Evolutionary conservation across 1,140 invertebrate genomes (phyloP).

Genomic region (Pomacea maculata): DNA sequence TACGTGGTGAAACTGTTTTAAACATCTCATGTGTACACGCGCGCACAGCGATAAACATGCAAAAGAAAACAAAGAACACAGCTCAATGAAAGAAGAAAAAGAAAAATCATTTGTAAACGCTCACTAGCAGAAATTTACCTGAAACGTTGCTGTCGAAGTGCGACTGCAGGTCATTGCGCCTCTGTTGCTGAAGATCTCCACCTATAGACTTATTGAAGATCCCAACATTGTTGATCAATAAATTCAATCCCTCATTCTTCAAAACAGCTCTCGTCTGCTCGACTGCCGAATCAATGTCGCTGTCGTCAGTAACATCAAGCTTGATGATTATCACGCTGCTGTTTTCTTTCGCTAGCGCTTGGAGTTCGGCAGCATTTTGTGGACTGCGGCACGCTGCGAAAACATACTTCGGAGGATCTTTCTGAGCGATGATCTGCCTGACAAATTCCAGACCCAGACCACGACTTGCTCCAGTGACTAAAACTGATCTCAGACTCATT

Average conservation of each 20-base stretch:
- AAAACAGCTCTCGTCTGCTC: conserved; percentile 10
- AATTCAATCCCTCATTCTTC: conserved; percentile 22
- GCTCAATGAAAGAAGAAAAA: not conserved
- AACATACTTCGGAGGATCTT: conserved; percentile 77
- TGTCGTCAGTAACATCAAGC: conserved; percentile 1
- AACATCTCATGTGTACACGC: too few species aligned
- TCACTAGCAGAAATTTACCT: not conserved
- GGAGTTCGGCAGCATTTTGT: not conserved
- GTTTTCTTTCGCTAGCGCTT: not conserved
- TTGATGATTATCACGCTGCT: not conserved
- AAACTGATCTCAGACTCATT: conserved; percentile 63
- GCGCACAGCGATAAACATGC: too few species aligned
- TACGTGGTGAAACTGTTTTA: too few species aligned
- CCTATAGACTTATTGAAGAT: not conserved
- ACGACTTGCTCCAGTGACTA: conserved; percentile 88
- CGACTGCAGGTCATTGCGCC: not conserved
- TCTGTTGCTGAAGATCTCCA: not conserved
- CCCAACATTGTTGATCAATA: conserved; percentile 34
- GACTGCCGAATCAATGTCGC: conserved; percentile 28
- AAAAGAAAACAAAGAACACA: not conserved
- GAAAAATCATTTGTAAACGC: too few species aligned
- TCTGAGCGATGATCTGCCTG: conserved; percentile 70
- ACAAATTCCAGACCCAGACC: conserved; percentile 87
- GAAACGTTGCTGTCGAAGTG: conserved; percentile 2
- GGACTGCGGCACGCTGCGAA: conserved; percentile 53